phyloP scores from a whole-genome alignment of 2,888 invertebrate genomes.

The Parasteatoda lunata region DNA sequence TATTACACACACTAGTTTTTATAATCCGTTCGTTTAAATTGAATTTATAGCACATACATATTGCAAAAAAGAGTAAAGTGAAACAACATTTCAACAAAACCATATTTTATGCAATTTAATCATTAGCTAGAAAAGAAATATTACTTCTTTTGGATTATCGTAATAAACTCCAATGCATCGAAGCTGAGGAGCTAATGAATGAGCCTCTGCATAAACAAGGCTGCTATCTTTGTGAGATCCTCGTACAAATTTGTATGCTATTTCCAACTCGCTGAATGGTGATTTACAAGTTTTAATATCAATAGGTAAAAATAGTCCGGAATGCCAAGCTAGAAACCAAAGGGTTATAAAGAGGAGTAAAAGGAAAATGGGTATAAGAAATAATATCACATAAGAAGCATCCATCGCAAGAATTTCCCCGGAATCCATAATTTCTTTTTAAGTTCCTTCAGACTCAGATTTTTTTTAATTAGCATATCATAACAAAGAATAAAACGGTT shows the following conservation, averaged over 20 bases:
- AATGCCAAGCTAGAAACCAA: conserved; percentile 72
- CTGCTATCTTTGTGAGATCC: conserved; percentile 75
- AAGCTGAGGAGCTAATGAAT: conserved; percentile 73
- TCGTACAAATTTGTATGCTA: conserved; percentile 75
- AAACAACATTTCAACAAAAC: too few relatives aligned
- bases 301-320: conserved; percentile 73
- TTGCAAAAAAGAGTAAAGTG: too few relatives aligned
- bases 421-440: conserved; percentile 40
- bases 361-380: conserved; percentile 71
- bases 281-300: conserved; percentile 74
- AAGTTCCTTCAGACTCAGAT: conserved; percentile 71
- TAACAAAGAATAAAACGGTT: conserved; percentile 26
- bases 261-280: conserved; percentile 71
- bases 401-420: conserved; percentile 45
- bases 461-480: conserved; percentile 42
- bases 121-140: neutral
- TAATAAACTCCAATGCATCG: conserved; percentile 75
- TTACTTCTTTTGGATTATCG: conserved; percentile 75
- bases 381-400: conserved; percentile 77
- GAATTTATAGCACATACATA: too few relatives aligned
- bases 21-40: too few relatives aligned
- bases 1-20: too few relatives aligned
- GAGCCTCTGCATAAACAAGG: conserved; percentile 74
- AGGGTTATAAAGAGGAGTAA: conserved; percentile 73
- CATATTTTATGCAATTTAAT: too few relatives aligned